A percentile compares a stretch with the other conserved stretches of the same genome.
Conservation (phyloP, 1,140 invertebrate species). For the Homarus americanus region DNA sequence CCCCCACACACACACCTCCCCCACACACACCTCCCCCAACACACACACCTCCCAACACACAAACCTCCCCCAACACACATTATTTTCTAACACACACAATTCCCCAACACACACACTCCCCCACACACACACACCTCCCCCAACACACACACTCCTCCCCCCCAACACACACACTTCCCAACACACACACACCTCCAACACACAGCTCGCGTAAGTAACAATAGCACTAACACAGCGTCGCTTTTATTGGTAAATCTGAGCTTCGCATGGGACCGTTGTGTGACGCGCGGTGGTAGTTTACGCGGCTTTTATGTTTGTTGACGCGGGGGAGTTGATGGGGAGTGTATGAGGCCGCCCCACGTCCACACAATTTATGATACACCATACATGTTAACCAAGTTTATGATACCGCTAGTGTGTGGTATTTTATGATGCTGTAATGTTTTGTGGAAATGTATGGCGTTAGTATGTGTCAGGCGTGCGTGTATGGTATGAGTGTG, state of each 20-base stretch:
- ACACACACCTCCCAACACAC: background rate
- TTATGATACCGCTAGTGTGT: background rate
- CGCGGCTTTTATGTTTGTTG: background rate
- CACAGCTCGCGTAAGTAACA: background rate
- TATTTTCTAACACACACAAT: background rate
- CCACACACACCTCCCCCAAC: background rate
- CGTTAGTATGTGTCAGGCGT: background rate
- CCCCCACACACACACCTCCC: too few relatives aligned
- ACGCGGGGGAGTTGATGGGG: background rate
- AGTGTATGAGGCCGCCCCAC: background rate
- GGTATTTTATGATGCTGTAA: background rate
- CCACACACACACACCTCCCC: too few relatives aligned
- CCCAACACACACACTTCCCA: background rate
- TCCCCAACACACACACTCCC: too few relatives aligned
- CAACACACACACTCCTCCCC: background rate
- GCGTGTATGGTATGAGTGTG: background rate
- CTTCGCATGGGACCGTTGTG: background rate
- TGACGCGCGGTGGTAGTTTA: background rate
- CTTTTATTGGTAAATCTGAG: background rate
- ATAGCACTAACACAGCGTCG: background rate
- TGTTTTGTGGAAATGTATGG: background rate
- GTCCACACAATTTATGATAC: background rate
- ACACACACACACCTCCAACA: too few relatives aligned
- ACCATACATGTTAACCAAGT: background rate
- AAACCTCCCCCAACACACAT: background rate